Evolutionary conservation across 2,888 invertebrate species (phyloP).

Genomic region (Zhengitettix transpicula): DNA sequence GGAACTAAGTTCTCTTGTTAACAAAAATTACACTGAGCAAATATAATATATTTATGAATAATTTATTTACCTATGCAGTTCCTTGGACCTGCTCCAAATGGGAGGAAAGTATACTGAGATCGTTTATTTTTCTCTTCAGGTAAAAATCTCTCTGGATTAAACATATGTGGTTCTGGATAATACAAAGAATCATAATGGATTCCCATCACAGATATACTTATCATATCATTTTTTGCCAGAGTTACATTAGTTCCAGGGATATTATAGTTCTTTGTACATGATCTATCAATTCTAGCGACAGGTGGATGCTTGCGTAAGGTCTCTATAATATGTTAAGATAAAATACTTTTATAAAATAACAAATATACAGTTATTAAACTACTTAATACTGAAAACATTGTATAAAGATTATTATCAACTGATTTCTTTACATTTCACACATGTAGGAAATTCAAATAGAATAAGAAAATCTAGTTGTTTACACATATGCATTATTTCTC

Average conservation of each 20-base stretch:
- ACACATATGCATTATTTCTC: too few species aligned
- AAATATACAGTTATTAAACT: too few species aligned
- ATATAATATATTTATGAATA: too few species aligned
- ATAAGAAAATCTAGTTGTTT: too few species aligned
- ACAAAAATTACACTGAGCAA: too few species aligned
- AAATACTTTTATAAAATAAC: background rate
- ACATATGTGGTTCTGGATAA: slow-evolving; percentile 19
- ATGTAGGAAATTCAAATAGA: too few species aligned
- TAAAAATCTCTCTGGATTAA: slow-evolving; percentile 19
- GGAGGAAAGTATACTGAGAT: slow-evolving; percentile 15
- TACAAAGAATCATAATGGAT: slow-evolving; percentile 18
- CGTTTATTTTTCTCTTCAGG: slow-evolving; percentile 14
- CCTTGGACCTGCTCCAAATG: slow-evolving; percentile 27
- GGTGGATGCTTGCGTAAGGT: slow-evolving; percentile 40
- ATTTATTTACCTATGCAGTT: slow-evolving; percentile 31
- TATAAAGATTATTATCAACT: too few species aligned
- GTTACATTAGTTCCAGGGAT: slow-evolving; percentile 30
- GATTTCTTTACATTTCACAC: too few species aligned
- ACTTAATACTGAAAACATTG: too few species aligned
- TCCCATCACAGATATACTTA: slow-evolving; percentile 22
- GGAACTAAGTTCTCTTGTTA: too few species aligned
- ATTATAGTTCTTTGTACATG: slow-evolving; percentile 35
- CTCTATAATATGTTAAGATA: slow-evolving; percentile 26
- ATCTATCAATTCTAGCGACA: slow-evolving; percentile 32
- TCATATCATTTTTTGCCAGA: slow-evolving; percentile 29